phyloP scores from a whole-genome alignment of 2,888 invertebrate species.

The Scaptomyza polygonia region DNA sequence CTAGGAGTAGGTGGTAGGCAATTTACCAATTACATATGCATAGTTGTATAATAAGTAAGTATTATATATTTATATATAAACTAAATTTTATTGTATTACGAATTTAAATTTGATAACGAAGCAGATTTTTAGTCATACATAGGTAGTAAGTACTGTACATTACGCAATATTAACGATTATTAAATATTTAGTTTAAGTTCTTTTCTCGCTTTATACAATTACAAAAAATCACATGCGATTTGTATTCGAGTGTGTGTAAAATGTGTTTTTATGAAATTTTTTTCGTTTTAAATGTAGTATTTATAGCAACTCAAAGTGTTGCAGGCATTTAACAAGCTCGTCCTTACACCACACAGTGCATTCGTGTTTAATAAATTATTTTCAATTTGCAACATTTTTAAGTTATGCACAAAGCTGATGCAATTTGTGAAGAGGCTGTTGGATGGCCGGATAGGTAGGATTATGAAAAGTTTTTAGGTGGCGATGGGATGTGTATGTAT shows the following conservation, averaged over 20 bases:
- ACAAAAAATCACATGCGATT: constrained; percentile 70
- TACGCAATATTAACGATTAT: constrained; percentile 38
- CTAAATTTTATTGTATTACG: constrained; percentile 36
- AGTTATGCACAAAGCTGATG: constrained; percentile 29
- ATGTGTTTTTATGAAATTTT: constrained; percentile 10
- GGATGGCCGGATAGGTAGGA: constrained; percentile 18
- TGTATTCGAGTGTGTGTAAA: constrained; percentile 30
- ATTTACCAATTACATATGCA: constrained; percentile 28
- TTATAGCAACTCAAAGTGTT: constrained; percentile 25
- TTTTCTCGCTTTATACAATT: constrained; percentile 54
- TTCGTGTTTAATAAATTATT: constrained; percentile 8
- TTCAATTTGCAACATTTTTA: constrained; percentile 34
- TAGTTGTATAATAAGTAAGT: constrained; percentile 1
- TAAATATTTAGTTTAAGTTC: constrained; percentile 11
- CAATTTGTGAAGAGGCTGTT: constrained; percentile 61
- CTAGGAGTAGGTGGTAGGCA: constrained; percentile 46
- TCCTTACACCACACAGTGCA: constrained; percentile 22
- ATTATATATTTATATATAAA: constrained; percentile 7
- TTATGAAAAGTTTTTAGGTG: not conserved
- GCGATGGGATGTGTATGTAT: constrained; percentile 6
- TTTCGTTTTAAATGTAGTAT: constrained; percentile 8
- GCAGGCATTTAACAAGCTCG: constrained; percentile 47
- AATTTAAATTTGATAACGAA: constrained; percentile 47
- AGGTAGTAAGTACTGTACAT: constrained; percentile 52
- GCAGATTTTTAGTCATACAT: constrained; percentile 30